These are phyloP conservation scores for Ophthalmotilapia sp. DNA, from an alignment of 2,113 vertebrate species.

Conservation along the genomic window DNA sequence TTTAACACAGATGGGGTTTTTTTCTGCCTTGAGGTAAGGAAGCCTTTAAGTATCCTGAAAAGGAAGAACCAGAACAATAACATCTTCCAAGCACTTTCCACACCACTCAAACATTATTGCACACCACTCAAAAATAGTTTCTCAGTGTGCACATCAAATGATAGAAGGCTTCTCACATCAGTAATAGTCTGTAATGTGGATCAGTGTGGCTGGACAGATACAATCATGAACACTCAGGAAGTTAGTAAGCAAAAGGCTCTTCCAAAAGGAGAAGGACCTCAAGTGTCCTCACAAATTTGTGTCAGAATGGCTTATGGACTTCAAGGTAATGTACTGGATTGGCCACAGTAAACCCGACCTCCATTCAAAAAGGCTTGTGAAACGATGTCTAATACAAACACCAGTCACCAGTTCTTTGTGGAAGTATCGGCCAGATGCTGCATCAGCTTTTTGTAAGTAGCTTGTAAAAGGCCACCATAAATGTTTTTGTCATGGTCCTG, in stretches of 20 bases:
- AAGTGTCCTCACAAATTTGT: background rate
- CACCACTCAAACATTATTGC: background rate
- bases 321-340: background rate
- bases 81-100: background rate
- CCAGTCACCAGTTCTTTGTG: background rate
- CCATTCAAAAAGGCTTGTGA: background rate
- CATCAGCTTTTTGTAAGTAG: background rate
- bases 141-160: background rate
- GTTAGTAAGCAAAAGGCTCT: background rate
- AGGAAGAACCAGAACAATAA: background rate
- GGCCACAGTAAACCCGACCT: background rate
- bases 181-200: background rate
- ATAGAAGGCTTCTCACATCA: background rate
- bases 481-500: too few species aligned
- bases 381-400: background rate
- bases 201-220: background rate
- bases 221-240: background rate
- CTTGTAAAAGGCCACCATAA: background rate
- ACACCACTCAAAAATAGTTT: background rate
- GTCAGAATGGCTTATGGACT: background rate
- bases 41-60: background rate
- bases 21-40: background rate
- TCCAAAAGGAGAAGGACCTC: background rate
- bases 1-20: fast-evolving
- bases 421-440: background rate